Evolutionary conservation across 2,888 invertebrate genomes (phyloP).

Genomic region (Heliothis peltigera): DNA sequence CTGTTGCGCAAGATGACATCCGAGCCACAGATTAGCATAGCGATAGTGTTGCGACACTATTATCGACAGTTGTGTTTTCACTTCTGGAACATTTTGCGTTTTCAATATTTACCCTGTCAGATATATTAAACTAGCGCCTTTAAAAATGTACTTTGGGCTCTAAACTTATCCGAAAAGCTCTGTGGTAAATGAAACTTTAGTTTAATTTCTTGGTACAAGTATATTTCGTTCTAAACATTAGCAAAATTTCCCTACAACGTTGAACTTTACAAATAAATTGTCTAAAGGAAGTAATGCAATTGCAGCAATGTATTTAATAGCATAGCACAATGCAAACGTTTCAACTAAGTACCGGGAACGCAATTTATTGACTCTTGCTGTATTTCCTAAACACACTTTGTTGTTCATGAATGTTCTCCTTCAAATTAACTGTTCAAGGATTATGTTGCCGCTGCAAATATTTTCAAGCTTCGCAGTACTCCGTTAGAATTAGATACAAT

Average conservation of each 20-base stretch:
- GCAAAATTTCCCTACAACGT: constrained; percentile 45
- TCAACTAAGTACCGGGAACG: constrained; percentile 70
- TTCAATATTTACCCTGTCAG: too few species aligned
- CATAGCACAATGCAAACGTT: constrained; percentile 71
- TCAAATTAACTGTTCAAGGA: constrained; percentile 47
- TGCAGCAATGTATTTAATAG: constrained; percentile 77
- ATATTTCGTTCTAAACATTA: constrained; percentile 36
- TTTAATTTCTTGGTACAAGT: constrained; percentile 28
- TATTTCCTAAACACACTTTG: constrained; percentile 67
- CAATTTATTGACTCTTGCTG: constrained; percentile 74
- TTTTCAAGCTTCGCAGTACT: constrained; percentile 16
- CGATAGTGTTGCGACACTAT: constrained; percentile 73
- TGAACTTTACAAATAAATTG: constrained; percentile 63
- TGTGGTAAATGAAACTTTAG: constrained; percentile 27
- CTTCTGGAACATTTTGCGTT: not conserved
- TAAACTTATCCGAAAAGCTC: constrained; percentile 13
- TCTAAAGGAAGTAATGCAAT: constrained; percentile 74
- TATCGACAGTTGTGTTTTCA: constrained; percentile 49
- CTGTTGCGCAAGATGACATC: constrained; percentile 89
- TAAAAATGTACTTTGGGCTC: too few species aligned
- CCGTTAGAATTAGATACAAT: not conserved
- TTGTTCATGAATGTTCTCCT: constrained; percentile 59
- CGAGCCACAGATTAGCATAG: constrained; percentile 86
- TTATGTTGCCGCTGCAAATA: constrained; percentile 27
- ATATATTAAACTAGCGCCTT: too few species aligned